Percentiles rank a stretch among this genome's conserved stretches.
Conservation (phyloP, 1,140 invertebrate genomes). For the Psilanteris sp. region DNA sequence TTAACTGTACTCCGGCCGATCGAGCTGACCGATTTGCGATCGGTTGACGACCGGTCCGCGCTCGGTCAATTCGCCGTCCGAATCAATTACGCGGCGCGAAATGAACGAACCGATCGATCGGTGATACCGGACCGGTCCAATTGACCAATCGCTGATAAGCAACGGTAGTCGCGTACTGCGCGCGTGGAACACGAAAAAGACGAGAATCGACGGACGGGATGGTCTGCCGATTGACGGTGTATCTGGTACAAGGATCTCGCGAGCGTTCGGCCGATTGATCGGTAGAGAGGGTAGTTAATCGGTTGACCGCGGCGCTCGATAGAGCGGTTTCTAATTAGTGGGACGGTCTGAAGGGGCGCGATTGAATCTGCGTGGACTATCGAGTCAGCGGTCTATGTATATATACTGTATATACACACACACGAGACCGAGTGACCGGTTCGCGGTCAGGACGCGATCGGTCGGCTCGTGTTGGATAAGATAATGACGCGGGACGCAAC, state of each 20-base stretch:
- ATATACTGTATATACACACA: no score
- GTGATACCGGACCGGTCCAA: background rate
- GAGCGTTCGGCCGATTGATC: constrained; percentile 66
- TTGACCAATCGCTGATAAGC: constrained; percentile 18
- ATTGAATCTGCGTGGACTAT: constrained; percentile 66
- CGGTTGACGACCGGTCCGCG: background rate
- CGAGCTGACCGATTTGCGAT: background rate
- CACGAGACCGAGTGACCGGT: constrained; percentile 50
- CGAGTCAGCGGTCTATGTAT: constrained; percentile 31
- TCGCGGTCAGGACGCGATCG: constrained; percentile 32
- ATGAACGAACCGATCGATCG: constrained; percentile 2
- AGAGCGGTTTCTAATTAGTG: constrained; percentile 75
- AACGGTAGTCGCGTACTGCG: constrained; percentile 7
- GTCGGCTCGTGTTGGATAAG: constrained; percentile 58
- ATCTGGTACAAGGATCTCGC: constrained; percentile 54
- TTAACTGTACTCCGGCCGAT: constrained; percentile 5
- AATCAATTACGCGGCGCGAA: constrained; percentile 28
- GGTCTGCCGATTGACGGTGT: constrained; percentile 40
- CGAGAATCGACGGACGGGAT: constrained; percentile 15
- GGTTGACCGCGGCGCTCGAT: constrained; percentile 69
- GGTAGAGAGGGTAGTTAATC: constrained; percentile 70
- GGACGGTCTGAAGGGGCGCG: constrained; percentile 68
- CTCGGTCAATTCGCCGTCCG: background rate
- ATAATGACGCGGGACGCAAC: constrained; percentile 39
- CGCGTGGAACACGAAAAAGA: constrained; percentile 37